Evolutionary conservation across 2,888 invertebrate species (phyloP), one percentile per base, ranked within the genome.

Genomic region (Germaria angustata): DNA sequence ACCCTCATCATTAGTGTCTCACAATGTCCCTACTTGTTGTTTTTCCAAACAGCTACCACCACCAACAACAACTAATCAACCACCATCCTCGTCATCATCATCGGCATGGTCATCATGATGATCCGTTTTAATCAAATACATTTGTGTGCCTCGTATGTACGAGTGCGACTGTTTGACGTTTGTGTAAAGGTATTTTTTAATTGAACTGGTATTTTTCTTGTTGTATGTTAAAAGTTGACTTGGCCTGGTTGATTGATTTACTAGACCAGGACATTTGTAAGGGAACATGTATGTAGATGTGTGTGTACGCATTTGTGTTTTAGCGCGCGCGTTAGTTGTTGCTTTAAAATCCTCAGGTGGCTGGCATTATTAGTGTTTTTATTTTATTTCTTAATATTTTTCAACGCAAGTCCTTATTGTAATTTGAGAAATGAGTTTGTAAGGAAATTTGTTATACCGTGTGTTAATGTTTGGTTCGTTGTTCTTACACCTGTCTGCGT

Each of bases 181-280:
- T 75, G 53, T 55, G 53, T 63, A 51, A 57, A 73, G 87, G 87
- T 76, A 87, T 88, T 89, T 88, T 89, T 89, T 88, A 89, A 89
- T 89, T 88, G 89, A 88, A 89, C 87, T 87, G 86, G 86, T 84
- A 85, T 87, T 77, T 72, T 69, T 73, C 57, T 36, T 44, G 32
- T 63, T 49, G 28, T 46, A 17, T 24, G 59, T 15, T 41, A 41
- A 44, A 41, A 36, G 55, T 32, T 28, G 28, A 24, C 13, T 53
- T 15, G 22, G 66, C 36, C 13, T 87, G 87, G 86, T 87, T 89
- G 89, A 89, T 89, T 89, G 89, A 89, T 89, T 89, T 89, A 89
- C 82, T 79, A 82, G 82, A 82, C 75, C 79, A 81, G 63, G 65
- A 65, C 65, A 63, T 73, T 66, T 73, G 55, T 63, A 39, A 59